Conservation (phyloP, 2,888 invertebrate species). For the Tyria jacobaeae region DNA sequence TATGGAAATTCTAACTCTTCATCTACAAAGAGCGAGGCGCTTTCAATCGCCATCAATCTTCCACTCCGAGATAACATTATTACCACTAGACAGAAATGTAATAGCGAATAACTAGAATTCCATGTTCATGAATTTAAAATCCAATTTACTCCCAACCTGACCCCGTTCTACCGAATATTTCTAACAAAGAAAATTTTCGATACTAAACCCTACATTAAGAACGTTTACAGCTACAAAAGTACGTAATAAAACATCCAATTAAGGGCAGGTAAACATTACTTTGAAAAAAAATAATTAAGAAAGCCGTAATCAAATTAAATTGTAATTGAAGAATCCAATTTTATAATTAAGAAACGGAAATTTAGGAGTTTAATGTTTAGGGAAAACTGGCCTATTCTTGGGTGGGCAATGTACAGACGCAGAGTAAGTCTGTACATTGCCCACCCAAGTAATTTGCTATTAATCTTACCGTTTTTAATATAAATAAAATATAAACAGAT, state of each 20-base stretch:
- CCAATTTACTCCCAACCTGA: constrained; percentile 5
- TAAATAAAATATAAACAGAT: too few relatives aligned
- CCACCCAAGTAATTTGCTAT: too few relatives aligned
- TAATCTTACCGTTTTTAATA: too few relatives aligned
- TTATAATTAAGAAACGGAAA: constrained; percentile 4
- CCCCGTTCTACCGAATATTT: neutral
- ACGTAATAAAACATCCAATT: constrained; percentile 1
- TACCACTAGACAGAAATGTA: constrained; percentile 13
- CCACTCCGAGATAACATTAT: constrained; percentile 13
- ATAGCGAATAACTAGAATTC: constrained; percentile 6
- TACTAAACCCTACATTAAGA: neutral
- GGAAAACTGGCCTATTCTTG: too few relatives aligned
- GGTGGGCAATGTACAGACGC: too few relatives aligned
- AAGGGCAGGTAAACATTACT: neutral
- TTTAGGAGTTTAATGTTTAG: too few relatives aligned
- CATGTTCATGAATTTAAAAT: constrained; percentile 12
- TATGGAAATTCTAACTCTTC: neutral
- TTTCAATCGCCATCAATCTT: constrained; percentile 11
- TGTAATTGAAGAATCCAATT: constrained; percentile 1
- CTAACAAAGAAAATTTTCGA: neutral
- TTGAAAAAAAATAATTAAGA: too few relatives aligned
- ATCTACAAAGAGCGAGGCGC: too few relatives aligned
- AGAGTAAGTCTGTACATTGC: too few relatives aligned
- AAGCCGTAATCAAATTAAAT: too few relatives aligned
- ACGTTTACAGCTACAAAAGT: neutral